These are phyloP conservation scores for Acromyrmex charruanus DNA, from an alignment of 1,140 invertebrate genomes.

Conservation along the genomic window DNA sequence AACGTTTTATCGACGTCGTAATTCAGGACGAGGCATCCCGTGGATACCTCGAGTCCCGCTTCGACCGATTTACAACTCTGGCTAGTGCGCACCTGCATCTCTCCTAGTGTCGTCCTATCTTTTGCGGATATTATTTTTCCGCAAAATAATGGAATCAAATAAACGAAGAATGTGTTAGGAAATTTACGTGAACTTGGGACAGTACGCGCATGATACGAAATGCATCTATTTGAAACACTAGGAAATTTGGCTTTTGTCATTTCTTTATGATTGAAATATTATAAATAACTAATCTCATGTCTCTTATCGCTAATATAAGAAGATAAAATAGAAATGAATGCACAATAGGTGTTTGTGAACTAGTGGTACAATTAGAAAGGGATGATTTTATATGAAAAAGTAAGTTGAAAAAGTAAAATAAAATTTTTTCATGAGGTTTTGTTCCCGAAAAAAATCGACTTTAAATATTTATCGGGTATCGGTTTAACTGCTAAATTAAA, in stretches of 20 bases:
- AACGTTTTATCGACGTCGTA: slow-evolving; percentile 76
- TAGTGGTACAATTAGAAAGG: too few species aligned
- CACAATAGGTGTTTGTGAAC: too few species aligned
- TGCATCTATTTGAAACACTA: background rate
- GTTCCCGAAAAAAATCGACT: too few species aligned
- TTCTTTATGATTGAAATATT: slow-evolving; percentile 10
- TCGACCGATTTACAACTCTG: slow-evolving; percentile 71
- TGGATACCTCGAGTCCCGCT: slow-evolving; percentile 36
- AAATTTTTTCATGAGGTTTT: too few species aligned
- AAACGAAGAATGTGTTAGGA: slow-evolving; percentile 34
- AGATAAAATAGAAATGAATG: background rate
- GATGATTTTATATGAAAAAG: too few species aligned
- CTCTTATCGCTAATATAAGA: background rate
- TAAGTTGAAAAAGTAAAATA: too few species aligned
- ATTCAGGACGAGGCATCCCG: slow-evolving; percentile 68
- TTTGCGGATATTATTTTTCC: slow-evolving; percentile 57
- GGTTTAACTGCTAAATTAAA: too few species aligned
- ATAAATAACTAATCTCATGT: background rate
- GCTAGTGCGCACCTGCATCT: slow-evolving; percentile 53
- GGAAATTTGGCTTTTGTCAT: background rate
- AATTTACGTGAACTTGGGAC: slow-evolving; percentile 6
- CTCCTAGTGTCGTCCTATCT: slow-evolving; percentile 3
- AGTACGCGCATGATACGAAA: background rate
- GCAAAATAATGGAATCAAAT: slow-evolving; percentile 53
- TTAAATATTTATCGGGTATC: too few species aligned